Conservation (phyloP, 1,140 invertebrate genomes). For the Ridgeia piscesae region DNA sequence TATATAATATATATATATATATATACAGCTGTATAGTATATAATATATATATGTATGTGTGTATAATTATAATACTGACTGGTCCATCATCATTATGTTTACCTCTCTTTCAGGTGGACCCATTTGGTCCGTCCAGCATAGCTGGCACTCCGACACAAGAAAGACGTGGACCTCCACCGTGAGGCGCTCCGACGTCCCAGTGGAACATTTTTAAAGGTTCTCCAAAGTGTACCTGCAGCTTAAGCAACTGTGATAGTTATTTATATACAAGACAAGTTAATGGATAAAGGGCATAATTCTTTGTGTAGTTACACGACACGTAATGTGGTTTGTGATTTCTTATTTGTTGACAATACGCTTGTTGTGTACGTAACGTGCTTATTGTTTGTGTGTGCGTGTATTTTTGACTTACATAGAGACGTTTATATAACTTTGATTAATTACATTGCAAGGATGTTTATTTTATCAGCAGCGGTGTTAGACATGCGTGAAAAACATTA, state of each 20-base stretch:
- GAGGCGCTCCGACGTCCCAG: not conserved
- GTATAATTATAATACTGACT: not conserved
- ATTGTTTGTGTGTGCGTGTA: not conserved
- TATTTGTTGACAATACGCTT: not conserved
- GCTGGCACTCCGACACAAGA: slow-evolving; percentile 30
- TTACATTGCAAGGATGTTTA: not conserved
- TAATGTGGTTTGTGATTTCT: not conserved
- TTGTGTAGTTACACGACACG: not conserved
- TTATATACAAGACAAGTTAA: not conserved
- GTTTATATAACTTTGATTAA: not conserved
- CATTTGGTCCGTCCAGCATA: slow-evolving; percentile 42
- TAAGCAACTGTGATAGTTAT: slow-evolving; percentile 16
- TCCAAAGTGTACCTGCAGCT: slow-evolving; percentile 17
- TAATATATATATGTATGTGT: not conserved
- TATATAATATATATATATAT: no score
- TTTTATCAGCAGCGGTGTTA: not conserved
- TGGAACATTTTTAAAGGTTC: slow-evolving; percentile 2
- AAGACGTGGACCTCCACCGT: slow-evolving; percentile 2
- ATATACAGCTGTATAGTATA: not conserved
- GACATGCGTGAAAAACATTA: not conserved
- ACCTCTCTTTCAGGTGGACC: slow-evolving; percentile 41
- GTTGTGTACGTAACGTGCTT: not conserved
- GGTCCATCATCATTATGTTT: slow-evolving; percentile 11
- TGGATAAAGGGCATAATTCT: not conserved
- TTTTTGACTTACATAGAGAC: not conserved